phyloP scores from a whole-genome alignment of 2,797 vertebrate genomes.

The Myotis daubentonii region DNA sequence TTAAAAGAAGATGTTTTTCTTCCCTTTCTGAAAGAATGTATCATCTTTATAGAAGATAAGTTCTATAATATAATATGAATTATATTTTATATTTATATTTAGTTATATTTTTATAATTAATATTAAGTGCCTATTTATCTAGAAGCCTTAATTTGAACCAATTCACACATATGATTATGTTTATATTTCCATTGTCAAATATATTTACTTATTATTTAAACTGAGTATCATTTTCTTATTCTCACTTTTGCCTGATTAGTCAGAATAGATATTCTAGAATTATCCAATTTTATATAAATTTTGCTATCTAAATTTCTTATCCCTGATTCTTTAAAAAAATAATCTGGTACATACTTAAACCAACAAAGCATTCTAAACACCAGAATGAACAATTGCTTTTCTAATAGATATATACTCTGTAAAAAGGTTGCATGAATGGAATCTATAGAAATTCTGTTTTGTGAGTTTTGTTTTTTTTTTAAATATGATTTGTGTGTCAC shows the following conservation, averaged over 20 bases:
- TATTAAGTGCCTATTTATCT: not conserved
- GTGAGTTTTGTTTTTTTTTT: not conserved
- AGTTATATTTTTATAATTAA: not conserved
- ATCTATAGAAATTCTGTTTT: not conserved
- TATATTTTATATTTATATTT: no score
- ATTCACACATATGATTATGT: not conserved
- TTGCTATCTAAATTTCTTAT: not conserved
- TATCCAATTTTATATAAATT: not conserved
- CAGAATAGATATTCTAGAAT: not conserved
- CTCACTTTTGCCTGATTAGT: not conserved
- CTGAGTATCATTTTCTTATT: not conserved
- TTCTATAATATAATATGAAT: no score
- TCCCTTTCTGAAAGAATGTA: not conserved
- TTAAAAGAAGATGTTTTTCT: not conserved
- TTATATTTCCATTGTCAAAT: not conserved
- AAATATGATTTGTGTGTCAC: not conserved
- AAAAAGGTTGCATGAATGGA: not conserved
- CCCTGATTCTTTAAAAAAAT: not conserved
- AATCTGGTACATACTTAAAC: not conserved
- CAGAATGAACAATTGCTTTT: not conserved
- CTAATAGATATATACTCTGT: not conserved
- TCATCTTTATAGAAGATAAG: not conserved
- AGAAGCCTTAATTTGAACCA: not conserved
- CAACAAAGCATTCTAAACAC: not conserved
- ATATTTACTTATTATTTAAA: not conserved